Percentiles rank a stretch among this genome's conserved stretches.
phyloP scores from a whole-genome alignment of 2,797 vertebrate species.

The Menidia menidia region DNA sequence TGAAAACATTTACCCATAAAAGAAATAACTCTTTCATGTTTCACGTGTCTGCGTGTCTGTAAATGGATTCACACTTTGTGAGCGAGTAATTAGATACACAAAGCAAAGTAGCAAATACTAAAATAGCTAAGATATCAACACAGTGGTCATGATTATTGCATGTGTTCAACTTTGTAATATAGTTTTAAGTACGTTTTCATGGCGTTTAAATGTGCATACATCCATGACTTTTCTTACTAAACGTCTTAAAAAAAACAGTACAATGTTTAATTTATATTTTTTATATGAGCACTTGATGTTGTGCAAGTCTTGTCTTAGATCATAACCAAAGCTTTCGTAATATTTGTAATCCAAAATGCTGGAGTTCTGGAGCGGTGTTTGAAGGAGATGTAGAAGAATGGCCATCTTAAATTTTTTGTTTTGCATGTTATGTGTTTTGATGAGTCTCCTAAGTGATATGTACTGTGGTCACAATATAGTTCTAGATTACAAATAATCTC shows the following conservation, averaged over 20 bases:
- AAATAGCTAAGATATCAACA: not conserved
- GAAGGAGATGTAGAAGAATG: no score
- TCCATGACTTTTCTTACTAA: not conserved
- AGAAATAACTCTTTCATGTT: slow-evolving; percentile 11
- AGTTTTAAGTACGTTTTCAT: not conserved
- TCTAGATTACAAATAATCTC: not conserved
- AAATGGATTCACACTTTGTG: not conserved
- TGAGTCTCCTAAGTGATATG: not conserved
- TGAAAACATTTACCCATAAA: not conserved
- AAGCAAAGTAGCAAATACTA: not conserved
- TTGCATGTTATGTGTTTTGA: not conserved
- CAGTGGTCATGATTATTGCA: not conserved
- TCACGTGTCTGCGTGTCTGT: not conserved
- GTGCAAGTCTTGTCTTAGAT: not conserved
- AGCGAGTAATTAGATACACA: not conserved
- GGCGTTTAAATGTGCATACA: slow-evolving; percentile 4
- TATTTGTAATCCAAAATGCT: not conserved
- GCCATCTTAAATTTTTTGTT: no score
- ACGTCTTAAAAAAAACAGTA: not conserved
- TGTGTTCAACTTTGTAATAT: not conserved
- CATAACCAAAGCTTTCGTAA: not conserved
- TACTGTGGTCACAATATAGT: not conserved
- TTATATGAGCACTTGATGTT: not conserved
- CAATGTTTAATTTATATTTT: not conserved
- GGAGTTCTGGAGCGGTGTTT: not conserved